Base-by-base conservation (phyloP, 2,113 vertebrate genomes). In the Lucifuga dentata region DNA sequence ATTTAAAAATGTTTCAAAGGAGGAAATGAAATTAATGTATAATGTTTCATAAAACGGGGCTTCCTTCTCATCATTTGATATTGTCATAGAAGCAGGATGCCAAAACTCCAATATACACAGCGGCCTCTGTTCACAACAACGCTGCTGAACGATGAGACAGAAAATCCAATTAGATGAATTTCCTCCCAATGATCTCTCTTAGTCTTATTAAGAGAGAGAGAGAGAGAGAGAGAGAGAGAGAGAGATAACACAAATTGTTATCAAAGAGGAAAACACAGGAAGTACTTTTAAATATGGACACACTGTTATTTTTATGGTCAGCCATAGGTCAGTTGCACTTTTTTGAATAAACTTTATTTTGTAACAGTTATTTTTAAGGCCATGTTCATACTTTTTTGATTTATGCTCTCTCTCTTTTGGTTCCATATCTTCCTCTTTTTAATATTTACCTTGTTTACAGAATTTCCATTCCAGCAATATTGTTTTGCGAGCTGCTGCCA, bases 121-220 rank as follows among this genome's bases (percentile, higher is more conserved):
- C 68, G 23, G 20, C 63, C 62, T 81, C 69, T 90, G 88, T 92
- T 88, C 78, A 64, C 53, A 68, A 48, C 69, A 84, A 33, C 43
- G 15, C 63, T 61, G 53, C 40, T 76, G 78, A 83, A 59, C 81
- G 79, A 90, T 82, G 63, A 58, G 53, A 52, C 61, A 80, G 68
- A 86, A 89, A 85, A 88, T 86, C 82, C 40, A 89, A 91, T 92
- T 92, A 86, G 71, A 73, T 81, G 63, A 88, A 89, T 90, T 93
- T 93, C 86, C 91, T 91, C 84, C 81, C 68, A 77, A 85, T 82
- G 74, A 90, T 72, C 38, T 87, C 73, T 72, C 78, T 70, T 83
- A 68, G 69, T 73, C 79, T 80, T 79, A 78, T 85, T 81, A 81
- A 59, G 74, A 51, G 40, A 55, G 73, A 55, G 43, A 53, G 77